A percentile compares a stretch with the other conserved stretches of the same genome.
These are phyloP conservation scores for Colaptes auratus DNA, from an alignment of 2,113 vertebrate species.

Conservation along the genomic window DNA sequence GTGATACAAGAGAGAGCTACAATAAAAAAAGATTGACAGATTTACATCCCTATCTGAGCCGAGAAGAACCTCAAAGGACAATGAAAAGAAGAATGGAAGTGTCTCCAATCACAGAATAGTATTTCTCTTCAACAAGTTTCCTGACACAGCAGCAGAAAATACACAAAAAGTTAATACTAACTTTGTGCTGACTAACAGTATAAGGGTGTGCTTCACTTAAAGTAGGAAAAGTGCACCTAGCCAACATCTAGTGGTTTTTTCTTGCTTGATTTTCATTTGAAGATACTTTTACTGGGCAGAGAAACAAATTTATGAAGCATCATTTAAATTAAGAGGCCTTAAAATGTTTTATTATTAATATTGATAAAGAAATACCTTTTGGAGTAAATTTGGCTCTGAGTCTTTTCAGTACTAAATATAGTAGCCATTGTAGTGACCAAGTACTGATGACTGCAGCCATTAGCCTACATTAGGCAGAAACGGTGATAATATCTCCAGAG, in stretches of 20 bases:
- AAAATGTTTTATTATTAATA: not conserved
- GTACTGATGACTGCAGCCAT: not conserved
- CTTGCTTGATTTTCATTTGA: not conserved
- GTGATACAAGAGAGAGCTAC: not conserved
- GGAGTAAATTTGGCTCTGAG: not conserved
- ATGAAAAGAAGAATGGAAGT: not conserved
- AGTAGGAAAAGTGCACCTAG: not conserved
- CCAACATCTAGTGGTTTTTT: fast-evolving
- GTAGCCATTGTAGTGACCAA: not conserved
- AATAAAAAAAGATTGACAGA: not conserved
- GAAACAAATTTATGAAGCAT: not conserved
- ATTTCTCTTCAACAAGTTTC: not conserved
- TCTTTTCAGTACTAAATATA: not conserved
- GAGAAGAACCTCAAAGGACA: not conserved
- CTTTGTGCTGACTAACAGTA: not conserved
- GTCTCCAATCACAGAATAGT: not conserved
- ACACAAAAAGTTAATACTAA: not conserved
- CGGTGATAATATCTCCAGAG: not conserved
- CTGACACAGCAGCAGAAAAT: not conserved
- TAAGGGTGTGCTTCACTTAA: not conserved
- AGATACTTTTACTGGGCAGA: not conserved
- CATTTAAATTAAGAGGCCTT: not conserved
- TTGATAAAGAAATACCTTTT: not conserved
- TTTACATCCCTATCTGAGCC: not conserved
- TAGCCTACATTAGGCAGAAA: not conserved